These are phyloP conservation scores for Rhea americana DNA, from an alignment of 2,113 vertebrate species.

Conservation along the genomic window DNA sequence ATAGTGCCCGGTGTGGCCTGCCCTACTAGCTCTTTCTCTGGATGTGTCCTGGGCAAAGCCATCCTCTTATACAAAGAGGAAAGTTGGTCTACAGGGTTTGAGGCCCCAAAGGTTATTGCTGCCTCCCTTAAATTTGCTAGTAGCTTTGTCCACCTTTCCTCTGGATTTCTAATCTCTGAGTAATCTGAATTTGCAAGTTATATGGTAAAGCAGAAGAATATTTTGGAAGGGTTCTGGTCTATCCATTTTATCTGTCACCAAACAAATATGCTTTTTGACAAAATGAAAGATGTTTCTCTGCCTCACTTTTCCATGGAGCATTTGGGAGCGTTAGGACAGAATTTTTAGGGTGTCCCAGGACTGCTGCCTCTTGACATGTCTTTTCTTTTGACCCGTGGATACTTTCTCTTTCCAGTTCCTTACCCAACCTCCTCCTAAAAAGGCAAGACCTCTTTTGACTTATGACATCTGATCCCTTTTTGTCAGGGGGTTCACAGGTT, in stretches of 20 bases:
- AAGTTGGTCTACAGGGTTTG: neutral
- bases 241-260: neutral
- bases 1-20: neutral
- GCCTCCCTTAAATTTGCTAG: neutral
- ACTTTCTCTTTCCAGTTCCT: neutral
- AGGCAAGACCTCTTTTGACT: fast-evolving
- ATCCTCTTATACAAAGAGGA: neutral
- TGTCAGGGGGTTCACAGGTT: neutral
- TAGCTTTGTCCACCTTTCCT: neutral
- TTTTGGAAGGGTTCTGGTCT: neutral
- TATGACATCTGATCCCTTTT: fast-evolving
- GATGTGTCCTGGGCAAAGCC: neutral
- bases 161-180: neutral
- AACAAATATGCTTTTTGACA: neutral
- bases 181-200: neutral
- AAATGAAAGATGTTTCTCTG: neutral
- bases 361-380: neutral
- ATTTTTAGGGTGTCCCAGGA: neutral
- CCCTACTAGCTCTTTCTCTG: neutral
- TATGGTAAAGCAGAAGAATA: neutral
- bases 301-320: fast-evolving
- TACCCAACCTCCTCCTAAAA: neutral
- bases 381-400: neutral
- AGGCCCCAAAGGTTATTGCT: neutral
- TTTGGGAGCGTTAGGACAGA: neutral